phyloP scores from a whole-genome alignment of 2,888 invertebrate species.

The Diabrotica balteata region DNA sequence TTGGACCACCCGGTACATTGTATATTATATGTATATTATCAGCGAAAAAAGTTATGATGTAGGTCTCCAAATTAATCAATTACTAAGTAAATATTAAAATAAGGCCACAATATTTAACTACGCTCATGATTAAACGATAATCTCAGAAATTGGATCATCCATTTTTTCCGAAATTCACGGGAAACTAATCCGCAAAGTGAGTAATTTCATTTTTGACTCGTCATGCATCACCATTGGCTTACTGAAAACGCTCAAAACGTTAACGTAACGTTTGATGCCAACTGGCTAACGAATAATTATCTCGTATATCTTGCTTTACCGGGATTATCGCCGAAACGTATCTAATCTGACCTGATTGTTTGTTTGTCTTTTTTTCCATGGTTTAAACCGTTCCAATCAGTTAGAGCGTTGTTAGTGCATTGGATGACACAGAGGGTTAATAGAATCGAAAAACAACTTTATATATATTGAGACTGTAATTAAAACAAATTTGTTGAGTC shows the following conservation, averaged over 20 bases:
- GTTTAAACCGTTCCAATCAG: slow-evolving; percentile 5
- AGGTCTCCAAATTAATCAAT: too few relatives aligned
- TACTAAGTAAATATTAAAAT: too few relatives aligned
- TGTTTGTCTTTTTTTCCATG: slow-evolving; percentile 29
- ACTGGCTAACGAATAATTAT: slow-evolving; percentile 56
- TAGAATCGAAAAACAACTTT: too few relatives aligned
- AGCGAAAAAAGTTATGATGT: too few relatives aligned
- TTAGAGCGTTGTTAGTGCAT: slow-evolving; percentile 6
- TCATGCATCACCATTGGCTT: slow-evolving; percentile 52
- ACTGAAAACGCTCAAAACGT: slow-evolving; percentile 44
- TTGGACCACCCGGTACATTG: too few relatives aligned
- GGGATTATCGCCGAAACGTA: slow-evolving; percentile 52
- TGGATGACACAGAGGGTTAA: neutral
- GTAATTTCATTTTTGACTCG: slow-evolving; percentile 51
- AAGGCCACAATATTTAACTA: neutral
- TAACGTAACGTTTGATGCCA: slow-evolving; percentile 48
- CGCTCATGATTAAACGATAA: slow-evolving; percentile 25
- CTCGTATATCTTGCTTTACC: slow-evolving; percentile 57
- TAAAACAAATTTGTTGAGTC: too few relatives aligned
- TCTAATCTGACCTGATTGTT: slow-evolving; percentile 44
- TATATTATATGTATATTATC: too few relatives aligned
- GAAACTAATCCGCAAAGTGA: slow-evolving; percentile 44
- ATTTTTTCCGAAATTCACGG: slow-evolving; percentile 41
- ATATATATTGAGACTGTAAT: too few relatives aligned
- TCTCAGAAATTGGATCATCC: slow-evolving; percentile 28